A percentile compares a stretch with the other conserved stretches of the same genome.
Conservation (phyloP, 2,797 vertebrate genomes). For the Manis crassicaudata region DNA sequence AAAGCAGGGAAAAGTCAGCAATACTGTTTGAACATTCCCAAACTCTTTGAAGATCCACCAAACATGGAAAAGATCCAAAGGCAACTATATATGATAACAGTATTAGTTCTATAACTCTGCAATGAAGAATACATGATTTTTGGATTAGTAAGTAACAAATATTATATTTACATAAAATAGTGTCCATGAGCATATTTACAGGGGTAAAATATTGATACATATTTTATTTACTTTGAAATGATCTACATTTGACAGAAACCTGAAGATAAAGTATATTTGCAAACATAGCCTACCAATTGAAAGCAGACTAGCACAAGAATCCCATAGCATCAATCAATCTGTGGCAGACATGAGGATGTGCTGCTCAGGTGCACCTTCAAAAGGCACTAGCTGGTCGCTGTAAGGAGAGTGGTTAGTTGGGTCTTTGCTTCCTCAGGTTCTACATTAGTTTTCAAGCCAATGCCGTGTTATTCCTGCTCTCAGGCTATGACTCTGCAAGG, state of each 20-base stretch:
- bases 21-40: background rate
- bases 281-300: background rate
- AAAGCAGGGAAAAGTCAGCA: background rate
- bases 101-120: background rate
- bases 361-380: background rate
- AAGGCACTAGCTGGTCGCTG: background rate
- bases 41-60: background rate
- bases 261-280: background rate
- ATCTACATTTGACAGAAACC: background rate
- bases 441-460: background rate
- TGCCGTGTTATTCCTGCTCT: background rate
- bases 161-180: background rate
- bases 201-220: background rate
- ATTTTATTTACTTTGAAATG: conserved; percentile 1
- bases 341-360: background rate
- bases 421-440: background rate
- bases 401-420: background rate
- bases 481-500: background rate
- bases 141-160: background rate
- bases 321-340: background rate
- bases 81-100: background rate
- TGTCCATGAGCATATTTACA: background rate
- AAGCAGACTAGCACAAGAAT: background rate
- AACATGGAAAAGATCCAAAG: background rate
- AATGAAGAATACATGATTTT: background rate